Evolutionary conservation across 2,888 invertebrate species (phyloP).

Genomic region (Antheraea yamamai): DNA sequence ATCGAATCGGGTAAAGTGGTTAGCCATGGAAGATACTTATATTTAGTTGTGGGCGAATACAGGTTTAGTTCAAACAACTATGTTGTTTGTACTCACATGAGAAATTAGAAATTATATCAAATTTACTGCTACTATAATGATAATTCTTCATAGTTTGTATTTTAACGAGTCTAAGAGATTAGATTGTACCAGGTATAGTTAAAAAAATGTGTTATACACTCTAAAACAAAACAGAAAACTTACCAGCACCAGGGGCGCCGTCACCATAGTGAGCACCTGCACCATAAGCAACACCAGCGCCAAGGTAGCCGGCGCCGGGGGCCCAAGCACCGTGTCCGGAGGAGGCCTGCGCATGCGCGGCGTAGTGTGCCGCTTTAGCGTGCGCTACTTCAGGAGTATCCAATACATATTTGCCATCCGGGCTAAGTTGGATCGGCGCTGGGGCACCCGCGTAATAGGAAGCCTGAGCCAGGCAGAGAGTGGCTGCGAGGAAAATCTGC

Average conservation of each 20-base stretch:
- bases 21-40: no score
- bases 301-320: conserved; percentile 58
- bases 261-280: conserved; percentile 61
- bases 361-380: conserved; percentile 74
- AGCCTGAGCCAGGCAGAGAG: conserved; percentile 78
- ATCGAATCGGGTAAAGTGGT: no score
- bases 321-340: conserved; percentile 76
- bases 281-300: conserved; percentile 44
- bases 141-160: not conserved
- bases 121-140: not conserved
- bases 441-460: conserved; percentile 79
- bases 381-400: conserved; percentile 81
- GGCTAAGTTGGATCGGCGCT: conserved; percentile 72
- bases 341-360: conserved; percentile 75
- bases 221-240: conserved; percentile 25
- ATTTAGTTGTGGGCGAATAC: no score
- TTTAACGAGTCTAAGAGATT: not conserved
- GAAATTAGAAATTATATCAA: not conserved
- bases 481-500: conserved; percentile 75
- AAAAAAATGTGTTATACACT: not conserved
- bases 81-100: not conserved
- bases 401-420: conserved; percentile 78
- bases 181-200: not conserved
- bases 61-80: not conserved
- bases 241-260: conserved; percentile 73